Base-by-base conservation (phyloP, 2,113 vertebrate species). In the Indicator maculatus region DNA sequence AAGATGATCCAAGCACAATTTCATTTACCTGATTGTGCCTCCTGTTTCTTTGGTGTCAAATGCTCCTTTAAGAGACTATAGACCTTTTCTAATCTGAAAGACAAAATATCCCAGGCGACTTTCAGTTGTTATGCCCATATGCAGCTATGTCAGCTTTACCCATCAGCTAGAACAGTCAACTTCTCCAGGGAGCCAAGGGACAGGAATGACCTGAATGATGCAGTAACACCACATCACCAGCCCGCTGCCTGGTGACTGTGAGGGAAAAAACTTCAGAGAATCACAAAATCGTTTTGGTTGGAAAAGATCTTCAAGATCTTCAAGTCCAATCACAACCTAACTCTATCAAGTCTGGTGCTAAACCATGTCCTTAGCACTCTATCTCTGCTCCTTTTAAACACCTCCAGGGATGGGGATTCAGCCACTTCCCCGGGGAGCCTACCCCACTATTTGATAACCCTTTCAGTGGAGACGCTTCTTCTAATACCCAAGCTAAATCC, bases 21-120 rank as follows among this genome's bases (percentile, higher is more conserved):
- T 39, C 31, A 73, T 88, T 81, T 96, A 99, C 99, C 99, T 97
- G 98, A 91, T 28, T 98, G 98, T 88, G 96, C 27, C 16, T 98
- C 97, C 27, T 95, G 90, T 91, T 98, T 99, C 98, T 99, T 99
- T 97, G 98, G 98, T 87, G 97, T 85, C 95, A 98, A 96, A 87
- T 99, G 98, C 24, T 99, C 99, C 96, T 99, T 99, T n/a, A 98
- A 97, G 67, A 99, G 98, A 96, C 97, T 98, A 81, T 99, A 99
- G 26, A 99, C 99, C 73, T 99, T 99, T 96, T 99, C 99, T 96
- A 99, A 97, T 88, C 99, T 99, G 97, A 70, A 97, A 97, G 33
- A 90, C 73, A 83, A 96, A 71, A 76, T 8, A 90, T 5, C 44
- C 7, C 88, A 67, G 50, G 39, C 58, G 17, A 72, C 39, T 56